Conservation (phyloP, 2,113 vertebrate species). For the Asarcornis scutulata region DNA sequence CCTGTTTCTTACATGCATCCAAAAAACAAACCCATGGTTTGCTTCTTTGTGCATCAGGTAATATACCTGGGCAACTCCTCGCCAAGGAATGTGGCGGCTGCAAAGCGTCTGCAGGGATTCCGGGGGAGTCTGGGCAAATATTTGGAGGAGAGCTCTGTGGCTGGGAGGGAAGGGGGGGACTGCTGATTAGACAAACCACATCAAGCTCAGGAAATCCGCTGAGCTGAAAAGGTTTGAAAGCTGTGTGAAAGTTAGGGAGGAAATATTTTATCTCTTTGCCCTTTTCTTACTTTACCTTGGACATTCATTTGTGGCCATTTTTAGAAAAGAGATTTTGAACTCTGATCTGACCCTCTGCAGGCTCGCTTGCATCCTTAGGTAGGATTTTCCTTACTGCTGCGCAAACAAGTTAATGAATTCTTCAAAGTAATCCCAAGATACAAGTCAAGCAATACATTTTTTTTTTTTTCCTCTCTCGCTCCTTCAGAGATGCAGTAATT, state of each 20-base stretch:
- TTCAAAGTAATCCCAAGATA: slow-evolving; percentile 1
- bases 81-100: slow-evolving; percentile 1
- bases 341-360: not conserved
- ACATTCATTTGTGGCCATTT: slow-evolving; percentile 40
- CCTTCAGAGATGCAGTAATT: not conserved
- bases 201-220: slow-evolving; percentile 50
- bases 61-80: slow-evolving; percentile 31
- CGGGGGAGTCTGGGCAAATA: slow-evolving; percentile 20
- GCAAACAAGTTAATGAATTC: not conserved
- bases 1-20: not conserved
- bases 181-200: slow-evolving; percentile 44
- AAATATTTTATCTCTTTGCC: slow-evolving; percentile 43
- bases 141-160: slow-evolving; percentile 16
- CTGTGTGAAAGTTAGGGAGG: slow-evolving; percentile 18
- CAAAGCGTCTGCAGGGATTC: slow-evolving; percentile 29
- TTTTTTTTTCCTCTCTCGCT: accelerated
- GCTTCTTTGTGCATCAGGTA: not conserved
- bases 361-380: not conserved
- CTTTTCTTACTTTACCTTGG: slow-evolving; percentile 30
- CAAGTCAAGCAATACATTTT: not conserved
- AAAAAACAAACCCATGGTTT: not conserved
- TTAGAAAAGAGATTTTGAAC: slow-evolving; percentile 48
- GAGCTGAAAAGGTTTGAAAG: slow-evolving; percentile 51
- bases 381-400: not conserved
- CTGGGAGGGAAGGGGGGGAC: not conserved